Base-by-base conservation (phyloP, 2,888 invertebrate species). In the Drosophila infuscata region DNA sequence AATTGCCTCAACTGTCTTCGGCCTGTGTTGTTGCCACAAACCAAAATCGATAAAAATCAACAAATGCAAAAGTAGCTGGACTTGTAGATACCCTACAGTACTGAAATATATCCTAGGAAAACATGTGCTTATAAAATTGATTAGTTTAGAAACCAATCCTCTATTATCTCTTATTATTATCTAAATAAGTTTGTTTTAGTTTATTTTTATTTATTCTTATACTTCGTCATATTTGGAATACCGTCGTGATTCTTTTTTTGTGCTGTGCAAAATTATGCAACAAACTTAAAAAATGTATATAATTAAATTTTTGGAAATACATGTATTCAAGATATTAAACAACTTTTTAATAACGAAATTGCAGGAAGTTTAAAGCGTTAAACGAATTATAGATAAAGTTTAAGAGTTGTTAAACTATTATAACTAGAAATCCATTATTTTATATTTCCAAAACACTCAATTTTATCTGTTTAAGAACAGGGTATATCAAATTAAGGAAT, bases 1-100 rank as follows among this genome's bases (percentile, higher is more conserved):
- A 68, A 80, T 77, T 81, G 74, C 81, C 54, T 70, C 77, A 69
- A 79, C 64, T 66, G 76, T 61, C 70, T 66, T 49, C 46, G 38
- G 54, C 53, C 17, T 29, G 35, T 41, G 29, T 7, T 29, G 41
- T 49, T 71, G 30, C 54, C 46, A 61, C 48, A 63, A 51, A 57
- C 60, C 53, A 64, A 75, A 83, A 83, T 76, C 79, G 46, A 83
- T 79, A 67, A 46, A 66, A 32, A 69, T 29, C 30, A 57, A 56
- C 7, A 29, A 33, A 61, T n/a, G 33, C 0, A n/a, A 59, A n/a
- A 58, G 6, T 30, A 41, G 41, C 5, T 20, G 0, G 2, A 36
- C 15, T 5, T 1, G 0, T 6, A 2, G 35, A 11, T 76, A 57
- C 64, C 32, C 46, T 52, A 3, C 3, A 3, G 0, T n/a, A 6